phyloP scores from a whole-genome alignment of 2,113 vertebrate genomes.

The Hippocampus comes region DNA sequence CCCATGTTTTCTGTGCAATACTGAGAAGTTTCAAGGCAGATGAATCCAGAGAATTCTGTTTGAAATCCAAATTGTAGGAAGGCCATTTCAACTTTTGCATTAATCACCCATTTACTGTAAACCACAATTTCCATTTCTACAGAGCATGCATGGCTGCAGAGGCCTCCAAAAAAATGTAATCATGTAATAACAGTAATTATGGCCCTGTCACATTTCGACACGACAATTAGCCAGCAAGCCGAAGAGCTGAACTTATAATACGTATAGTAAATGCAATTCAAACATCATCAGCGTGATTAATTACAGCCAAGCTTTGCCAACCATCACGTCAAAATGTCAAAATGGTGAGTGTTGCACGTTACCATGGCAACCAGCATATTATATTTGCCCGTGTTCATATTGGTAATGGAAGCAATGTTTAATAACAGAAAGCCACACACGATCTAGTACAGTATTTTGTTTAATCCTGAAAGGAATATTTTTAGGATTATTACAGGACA shows the following conservation, averaged over 20 bases:
- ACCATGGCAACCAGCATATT: neutral
- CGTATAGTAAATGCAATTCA: slow-evolving; percentile 1
- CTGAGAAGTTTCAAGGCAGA: neutral
- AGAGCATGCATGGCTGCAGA: neutral
- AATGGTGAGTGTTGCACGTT: neutral
- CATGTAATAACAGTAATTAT: slow-evolving; percentile 30
- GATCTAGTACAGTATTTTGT: neutral
- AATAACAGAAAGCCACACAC: neutral
- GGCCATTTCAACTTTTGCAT: neutral
- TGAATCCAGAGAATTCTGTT: neutral
- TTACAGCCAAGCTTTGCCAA: slow-evolving; percentile 11
- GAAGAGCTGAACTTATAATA: slow-evolving; percentile 10
- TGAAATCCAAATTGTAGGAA: no score
- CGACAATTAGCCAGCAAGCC: slow-evolving; percentile 13
- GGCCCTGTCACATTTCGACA: slow-evolving; percentile 1
- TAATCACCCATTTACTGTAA: neutral
- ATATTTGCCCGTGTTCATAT: neutral
- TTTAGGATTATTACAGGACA: neutral
- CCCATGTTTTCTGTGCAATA: neutral
- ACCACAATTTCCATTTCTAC: neutral
- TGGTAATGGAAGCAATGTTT: neutral
- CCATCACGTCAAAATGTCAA: slow-evolving; percentile 2
- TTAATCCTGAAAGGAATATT: neutral
- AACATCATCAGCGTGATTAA: slow-evolving; percentile 26
- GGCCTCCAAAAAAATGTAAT: slow-evolving; percentile 15